Conservation (phyloP, 2,888 invertebrate genomes). For the Erebia aethiops region DNA sequence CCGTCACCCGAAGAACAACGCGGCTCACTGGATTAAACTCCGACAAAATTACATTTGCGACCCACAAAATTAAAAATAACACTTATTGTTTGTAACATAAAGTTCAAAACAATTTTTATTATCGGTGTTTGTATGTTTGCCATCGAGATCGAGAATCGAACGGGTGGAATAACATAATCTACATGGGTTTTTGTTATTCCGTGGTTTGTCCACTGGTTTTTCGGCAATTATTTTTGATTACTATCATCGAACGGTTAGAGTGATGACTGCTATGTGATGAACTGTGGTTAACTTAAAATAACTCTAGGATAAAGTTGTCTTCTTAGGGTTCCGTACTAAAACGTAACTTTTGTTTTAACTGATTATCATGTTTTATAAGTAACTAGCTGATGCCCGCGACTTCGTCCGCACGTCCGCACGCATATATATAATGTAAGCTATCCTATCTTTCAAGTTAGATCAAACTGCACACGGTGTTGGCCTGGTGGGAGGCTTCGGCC, state of each 20-base stretch:
- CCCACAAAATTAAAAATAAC: constrained; percentile 17
- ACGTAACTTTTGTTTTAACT: no score
- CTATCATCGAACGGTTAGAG: constrained; percentile 46
- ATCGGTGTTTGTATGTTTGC: constrained; percentile 36
- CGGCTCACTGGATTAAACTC: constrained; percentile 60
- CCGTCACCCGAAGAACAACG: constrained; percentile 61
- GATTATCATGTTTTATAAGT: no score
- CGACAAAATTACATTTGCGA: constrained; percentile 45
- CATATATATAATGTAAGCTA: no score
- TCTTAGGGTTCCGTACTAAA: not conserved
- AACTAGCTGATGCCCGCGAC: no score
- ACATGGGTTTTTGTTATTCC: constrained; percentile 55
- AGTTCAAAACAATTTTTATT: constrained; percentile 34
- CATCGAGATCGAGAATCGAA: constrained; percentile 54
- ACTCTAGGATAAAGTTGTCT: constrained; percentile 1
- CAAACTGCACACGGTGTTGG: no score
- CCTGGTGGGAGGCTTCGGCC: no score
- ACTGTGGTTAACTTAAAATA: constrained; percentile 31
- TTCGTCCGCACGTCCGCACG: no score
- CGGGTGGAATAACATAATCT: constrained; percentile 60
- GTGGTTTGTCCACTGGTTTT: constrained; percentile 64
- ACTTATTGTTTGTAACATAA: constrained; percentile 36
- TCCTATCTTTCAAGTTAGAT: no score
- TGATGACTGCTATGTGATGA: constrained; percentile 33
- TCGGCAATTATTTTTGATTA: constrained; percentile 68